Evolutionary conservation across 2,113 vertebrate genomes (phyloP).

Genomic region (Circaetus cinerascens): DNA sequence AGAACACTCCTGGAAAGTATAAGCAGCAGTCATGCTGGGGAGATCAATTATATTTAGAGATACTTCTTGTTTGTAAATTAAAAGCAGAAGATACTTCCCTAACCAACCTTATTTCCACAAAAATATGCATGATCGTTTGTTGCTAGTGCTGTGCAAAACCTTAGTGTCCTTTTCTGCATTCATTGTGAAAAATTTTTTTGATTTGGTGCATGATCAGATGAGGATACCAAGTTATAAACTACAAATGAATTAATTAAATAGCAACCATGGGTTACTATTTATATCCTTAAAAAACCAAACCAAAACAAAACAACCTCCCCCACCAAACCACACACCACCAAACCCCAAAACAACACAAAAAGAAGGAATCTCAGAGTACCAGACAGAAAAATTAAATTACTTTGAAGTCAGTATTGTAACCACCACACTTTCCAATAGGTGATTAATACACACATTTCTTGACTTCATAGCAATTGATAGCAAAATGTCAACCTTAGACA

Average conservation of each 20-base stretch:
- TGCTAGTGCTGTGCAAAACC: not conserved
- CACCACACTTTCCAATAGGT: not conserved
- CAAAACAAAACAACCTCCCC: not conserved
- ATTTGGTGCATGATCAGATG: not conserved
- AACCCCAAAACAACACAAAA: not conserved
- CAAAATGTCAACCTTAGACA: not conserved
- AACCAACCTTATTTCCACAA: not conserved
- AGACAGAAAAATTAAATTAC: not conserved
- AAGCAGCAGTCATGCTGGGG: not conserved
- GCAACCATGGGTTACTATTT: not conserved
- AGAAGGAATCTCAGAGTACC: not conserved
- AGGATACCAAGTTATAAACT: not conserved
- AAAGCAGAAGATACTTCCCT: not conserved
- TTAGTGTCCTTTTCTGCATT: not conserved
- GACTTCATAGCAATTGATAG: not conserved
- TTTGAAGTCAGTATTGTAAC: not conserved
- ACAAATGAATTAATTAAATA: not conserved
- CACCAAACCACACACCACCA: too few species aligned
- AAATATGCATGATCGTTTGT: not conserved
- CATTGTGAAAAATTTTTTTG: not conserved
- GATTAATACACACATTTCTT: not conserved
- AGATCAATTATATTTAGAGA: not conserved
- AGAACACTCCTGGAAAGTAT: not conserved
- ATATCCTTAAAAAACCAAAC: not conserved
- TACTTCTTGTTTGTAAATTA: not conserved